Percentiles rank a stretch among this genome's conserved stretches.
phyloP scores from a whole-genome alignment of 2,797 vertebrate species.

The Karalla daura region DNA sequence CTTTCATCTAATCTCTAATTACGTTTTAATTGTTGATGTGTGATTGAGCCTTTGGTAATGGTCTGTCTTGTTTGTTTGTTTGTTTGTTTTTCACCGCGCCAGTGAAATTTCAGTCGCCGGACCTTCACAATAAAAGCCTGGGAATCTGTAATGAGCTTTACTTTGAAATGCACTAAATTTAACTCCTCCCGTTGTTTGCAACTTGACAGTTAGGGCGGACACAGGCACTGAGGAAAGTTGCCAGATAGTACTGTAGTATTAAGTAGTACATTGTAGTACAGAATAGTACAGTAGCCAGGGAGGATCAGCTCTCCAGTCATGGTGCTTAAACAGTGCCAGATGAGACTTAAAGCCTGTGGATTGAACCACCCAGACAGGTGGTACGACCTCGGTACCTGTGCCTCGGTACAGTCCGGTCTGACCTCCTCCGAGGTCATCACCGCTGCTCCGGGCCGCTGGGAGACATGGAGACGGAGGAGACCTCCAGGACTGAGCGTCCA shows the following conservation, averaged over 20 bases:
- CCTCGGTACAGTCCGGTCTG: neutral
- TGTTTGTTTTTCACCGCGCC: too few relatives aligned
- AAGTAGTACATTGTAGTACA: too few relatives aligned
- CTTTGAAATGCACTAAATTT: too few relatives aligned
- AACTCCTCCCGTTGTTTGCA: too few relatives aligned
- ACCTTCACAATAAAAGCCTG: too few relatives aligned
- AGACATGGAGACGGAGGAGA: conserved; percentile 10
- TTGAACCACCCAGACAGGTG: conserved; percentile 5
- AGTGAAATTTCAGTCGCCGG: too few relatives aligned
- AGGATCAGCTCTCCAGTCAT: conserved; percentile 2
- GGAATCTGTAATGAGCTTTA: too few relatives aligned
- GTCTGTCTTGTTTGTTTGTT: too few relatives aligned
- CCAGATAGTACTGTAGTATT: too few relatives aligned
- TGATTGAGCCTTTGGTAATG: too few relatives aligned
- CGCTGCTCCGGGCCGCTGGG: neutral
- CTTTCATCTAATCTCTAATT: too few relatives aligned
- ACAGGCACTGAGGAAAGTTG: neutral
- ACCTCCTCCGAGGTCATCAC: neutral
- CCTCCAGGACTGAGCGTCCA: neutral
- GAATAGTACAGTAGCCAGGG: neutral
- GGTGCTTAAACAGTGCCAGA: conserved; percentile 28
- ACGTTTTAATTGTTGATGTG: too few relatives aligned
- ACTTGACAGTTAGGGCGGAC: neutral
- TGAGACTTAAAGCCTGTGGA: neutral
- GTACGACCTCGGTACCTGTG: neutral